phyloP scores from a whole-genome alignment of 1,140 invertebrate species.

The Pararge aegeria region DNA sequence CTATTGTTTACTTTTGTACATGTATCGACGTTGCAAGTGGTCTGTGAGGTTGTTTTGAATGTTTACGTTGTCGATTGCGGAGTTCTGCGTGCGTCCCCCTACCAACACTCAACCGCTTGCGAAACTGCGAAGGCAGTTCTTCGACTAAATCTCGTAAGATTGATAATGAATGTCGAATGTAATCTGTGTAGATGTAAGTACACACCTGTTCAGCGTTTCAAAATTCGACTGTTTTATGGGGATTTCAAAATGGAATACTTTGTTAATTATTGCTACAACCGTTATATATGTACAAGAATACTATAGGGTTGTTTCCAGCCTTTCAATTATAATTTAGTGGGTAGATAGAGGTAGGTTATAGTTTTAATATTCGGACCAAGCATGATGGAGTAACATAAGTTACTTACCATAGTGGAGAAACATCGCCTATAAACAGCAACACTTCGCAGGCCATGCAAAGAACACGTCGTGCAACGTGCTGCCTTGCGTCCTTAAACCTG shows the following conservation, averaged over 20 bases:
- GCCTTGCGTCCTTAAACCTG: too few relatives aligned
- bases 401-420: too few relatives aligned
- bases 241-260: background rate
- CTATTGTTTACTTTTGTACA: background rate
- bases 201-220: background rate
- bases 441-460: too few relatives aligned
- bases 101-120: conserved; percentile 10
- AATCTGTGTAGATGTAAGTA: background rate
- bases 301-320: too few relatives aligned
- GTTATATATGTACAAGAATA: too few relatives aligned
- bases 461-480: too few relatives aligned
- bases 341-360: too few relatives aligned
- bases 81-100: conserved; percentile 13
- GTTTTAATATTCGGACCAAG: too few relatives aligned
- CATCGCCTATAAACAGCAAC: too few relatives aligned
- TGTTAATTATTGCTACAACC: too few relatives aligned
- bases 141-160: conserved; percentile 3
- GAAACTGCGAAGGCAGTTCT: conserved; percentile 4
- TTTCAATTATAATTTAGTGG: too few relatives aligned
- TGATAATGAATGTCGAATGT: conserved; percentile 2
- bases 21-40: background rate
- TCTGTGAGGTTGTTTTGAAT: conserved; percentile 13
- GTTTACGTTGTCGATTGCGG: background rate
- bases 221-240: background rate
- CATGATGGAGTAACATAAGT: too few relatives aligned